Evolutionary conservation across 2,113 vertebrate genomes (phyloP).

Genomic region (Apteryx owenii): DNA sequence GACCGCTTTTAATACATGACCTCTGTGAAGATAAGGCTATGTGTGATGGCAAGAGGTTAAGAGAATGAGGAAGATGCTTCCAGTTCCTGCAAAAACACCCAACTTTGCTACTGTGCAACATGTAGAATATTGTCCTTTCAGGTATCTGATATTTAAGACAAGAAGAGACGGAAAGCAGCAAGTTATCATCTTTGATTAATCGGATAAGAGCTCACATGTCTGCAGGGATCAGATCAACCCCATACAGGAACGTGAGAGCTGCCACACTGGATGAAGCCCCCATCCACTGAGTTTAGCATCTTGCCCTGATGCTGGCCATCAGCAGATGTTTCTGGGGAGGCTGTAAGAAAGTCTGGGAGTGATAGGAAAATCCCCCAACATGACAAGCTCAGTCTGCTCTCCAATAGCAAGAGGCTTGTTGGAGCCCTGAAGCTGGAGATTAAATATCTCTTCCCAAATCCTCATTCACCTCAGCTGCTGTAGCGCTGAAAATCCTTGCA

Average conservation of each 20-base stretch:
- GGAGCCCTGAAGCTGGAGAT: not conserved
- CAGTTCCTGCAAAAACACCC: not conserved
- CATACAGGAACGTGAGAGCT: fast-evolving
- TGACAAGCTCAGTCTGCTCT: not conserved
- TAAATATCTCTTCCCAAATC: not conserved
- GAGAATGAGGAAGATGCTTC: not conserved
- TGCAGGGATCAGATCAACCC: not conserved
- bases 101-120: not conserved
- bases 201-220: fast-evolving
- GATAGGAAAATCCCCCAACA: fast-evolving
- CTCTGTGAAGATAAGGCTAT: not conserved
- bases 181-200: not conserved
- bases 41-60: not conserved
- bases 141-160: not conserved
- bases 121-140: fast-evolving
- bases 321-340: not conserved
- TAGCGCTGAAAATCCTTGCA: not conserved
- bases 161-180: not conserved
- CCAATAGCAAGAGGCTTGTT: not conserved
- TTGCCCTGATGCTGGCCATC: not conserved
- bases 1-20: not conserved
- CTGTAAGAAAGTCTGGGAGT: not conserved
- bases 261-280: fast-evolving
- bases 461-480: not conserved
- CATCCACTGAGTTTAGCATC: fast-evolving